These are phyloP conservation scores for Suncus etruscus DNA, from an alignment of 2,113 vertebrate genomes.

Conservation along the genomic window DNA sequence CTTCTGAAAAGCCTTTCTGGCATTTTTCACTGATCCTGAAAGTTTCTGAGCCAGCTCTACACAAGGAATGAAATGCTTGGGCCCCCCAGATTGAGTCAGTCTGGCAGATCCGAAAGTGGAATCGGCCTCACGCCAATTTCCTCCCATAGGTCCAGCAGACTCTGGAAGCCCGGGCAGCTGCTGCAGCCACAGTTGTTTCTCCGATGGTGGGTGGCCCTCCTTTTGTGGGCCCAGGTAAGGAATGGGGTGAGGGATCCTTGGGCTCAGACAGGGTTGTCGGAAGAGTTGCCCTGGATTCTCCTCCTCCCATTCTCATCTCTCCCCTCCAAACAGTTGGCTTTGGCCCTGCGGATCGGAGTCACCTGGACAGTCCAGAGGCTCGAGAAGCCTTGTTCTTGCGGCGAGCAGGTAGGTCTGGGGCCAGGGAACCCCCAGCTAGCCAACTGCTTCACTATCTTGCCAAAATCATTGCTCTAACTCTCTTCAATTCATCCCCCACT, in stretches of 20 bases:
- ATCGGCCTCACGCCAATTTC: background rate
- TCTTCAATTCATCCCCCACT: background rate
- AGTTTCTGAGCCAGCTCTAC: background rate
- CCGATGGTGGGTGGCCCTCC: constrained; percentile 87
- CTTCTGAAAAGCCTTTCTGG: background rate
- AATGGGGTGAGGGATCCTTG: background rate
- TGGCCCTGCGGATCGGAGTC: constrained; percentile 78
- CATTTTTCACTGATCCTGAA: constrained; percentile 35
- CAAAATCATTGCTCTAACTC: background rate
- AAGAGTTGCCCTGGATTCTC: background rate
- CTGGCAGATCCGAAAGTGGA: background rate
- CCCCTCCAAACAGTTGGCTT: constrained; percentile 75
- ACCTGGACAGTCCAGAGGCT: constrained; percentile 82
- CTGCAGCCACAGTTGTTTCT: constrained; percentile 87
- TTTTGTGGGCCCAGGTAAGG: constrained; percentile 91
- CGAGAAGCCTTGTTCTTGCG: constrained; percentile 83
- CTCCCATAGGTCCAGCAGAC: constrained; percentile 92
- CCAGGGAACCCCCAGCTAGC: background rate
- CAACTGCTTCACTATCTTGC: background rate
- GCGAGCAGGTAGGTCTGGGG: constrained; percentile 75
- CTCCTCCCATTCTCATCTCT: constrained; percentile 28
- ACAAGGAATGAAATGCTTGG: background rate
- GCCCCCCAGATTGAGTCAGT: background rate
- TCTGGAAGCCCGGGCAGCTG: constrained; percentile 92
- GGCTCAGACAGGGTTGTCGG: background rate